Evolutionary conservation across 2,888 invertebrate genomes (phyloP).

Genomic region (Pyrrhopygopsis socrates): DNA sequence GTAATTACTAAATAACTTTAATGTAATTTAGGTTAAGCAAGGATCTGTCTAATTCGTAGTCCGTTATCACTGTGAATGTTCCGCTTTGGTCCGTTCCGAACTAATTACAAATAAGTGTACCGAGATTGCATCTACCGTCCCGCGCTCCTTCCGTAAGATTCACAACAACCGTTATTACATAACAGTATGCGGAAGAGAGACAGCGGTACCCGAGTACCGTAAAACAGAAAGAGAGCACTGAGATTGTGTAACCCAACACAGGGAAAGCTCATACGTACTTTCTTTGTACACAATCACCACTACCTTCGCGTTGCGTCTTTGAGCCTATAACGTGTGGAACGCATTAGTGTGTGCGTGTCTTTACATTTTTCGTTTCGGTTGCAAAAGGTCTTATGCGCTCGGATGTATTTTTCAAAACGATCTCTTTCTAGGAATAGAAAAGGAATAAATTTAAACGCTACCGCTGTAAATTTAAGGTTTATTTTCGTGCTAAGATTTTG

Average conservation of each 20-base stretch:
- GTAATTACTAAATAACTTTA: too few species aligned
- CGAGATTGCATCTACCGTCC: constrained; percentile 88
- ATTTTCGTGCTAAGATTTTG: constrained; percentile 87
- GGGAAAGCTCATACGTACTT: constrained; percentile 94
- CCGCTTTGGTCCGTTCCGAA: constrained; percentile 80
- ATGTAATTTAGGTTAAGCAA: not conserved
- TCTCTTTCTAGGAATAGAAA: constrained; percentile 87
- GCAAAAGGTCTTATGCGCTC: constrained; percentile 92
- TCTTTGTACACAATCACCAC: constrained; percentile 90
- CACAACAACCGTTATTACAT: constrained; percentile 95
- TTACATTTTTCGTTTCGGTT: constrained; percentile 91
- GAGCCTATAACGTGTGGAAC: constrained; percentile 86
- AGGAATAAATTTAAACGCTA: constrained; percentile 89
- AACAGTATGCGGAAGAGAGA: constrained; percentile 92
- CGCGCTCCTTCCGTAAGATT: constrained; percentile 90
- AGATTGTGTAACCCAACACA: constrained; percentile 94
- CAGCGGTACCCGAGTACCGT: constrained; percentile 80
- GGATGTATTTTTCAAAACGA: constrained; percentile 90
- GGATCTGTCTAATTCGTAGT: not conserved
- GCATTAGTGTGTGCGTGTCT: constrained; percentile 91
- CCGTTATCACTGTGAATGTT: not conserved
- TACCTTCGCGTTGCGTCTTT: constrained; percentile 88
- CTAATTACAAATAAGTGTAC: constrained; percentile 88
- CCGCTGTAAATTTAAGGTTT: constrained; percentile 85
- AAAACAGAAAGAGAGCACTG: constrained; percentile 90